These are phyloP conservation scores for Gymnodraco acuticeps DNA, from an alignment of 2,797 vertebrate species.

Conservation along the genomic window DNA sequence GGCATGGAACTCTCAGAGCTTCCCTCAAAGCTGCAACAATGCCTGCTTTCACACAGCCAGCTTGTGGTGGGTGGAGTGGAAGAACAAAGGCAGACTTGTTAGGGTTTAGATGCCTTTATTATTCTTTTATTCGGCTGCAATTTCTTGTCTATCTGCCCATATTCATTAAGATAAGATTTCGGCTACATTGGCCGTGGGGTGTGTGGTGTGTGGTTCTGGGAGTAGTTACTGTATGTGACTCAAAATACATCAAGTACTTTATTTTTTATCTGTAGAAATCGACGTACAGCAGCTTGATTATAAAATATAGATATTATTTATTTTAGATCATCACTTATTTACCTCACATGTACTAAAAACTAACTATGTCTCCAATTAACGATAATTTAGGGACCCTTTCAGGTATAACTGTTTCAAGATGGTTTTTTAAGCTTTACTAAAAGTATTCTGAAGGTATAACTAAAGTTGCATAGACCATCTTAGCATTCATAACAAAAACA, in stretches of 20 bases:
- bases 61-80: slow-evolving; percentile 81
- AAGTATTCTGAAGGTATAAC: slow-evolving; percentile 8
- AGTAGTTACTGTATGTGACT: slow-evolving; percentile 49
- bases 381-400: background rate
- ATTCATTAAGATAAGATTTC: slow-evolving; percentile 73
- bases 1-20: slow-evolving; percentile 86
- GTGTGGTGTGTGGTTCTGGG: slow-evolving; percentile 42
- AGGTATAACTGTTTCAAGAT: background rate
- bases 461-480: background rate
- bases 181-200: slow-evolving; percentile 54
- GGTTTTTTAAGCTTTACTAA: background rate
- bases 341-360: background rate
- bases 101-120: slow-evolving; percentile 82
- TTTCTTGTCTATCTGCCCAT: slow-evolving; percentile 70
- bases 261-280: slow-evolving; percentile 48
- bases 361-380: background rate
- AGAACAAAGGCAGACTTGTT: slow-evolving; percentile 83
- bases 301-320: slow-evolving; percentile 23
- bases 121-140: slow-evolving; percentile 81
- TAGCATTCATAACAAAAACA: background rate
- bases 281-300: slow-evolving; percentile 39
- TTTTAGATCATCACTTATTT: slow-evolving; percentile 14
- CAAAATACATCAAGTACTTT: slow-evolving; percentile 34
- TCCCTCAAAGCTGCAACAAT: slow-evolving; percentile 83
- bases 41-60: slow-evolving; percentile 73